Conservation (phyloP, 2,113 vertebrate species). For the Tichodroma muraria region DNA sequence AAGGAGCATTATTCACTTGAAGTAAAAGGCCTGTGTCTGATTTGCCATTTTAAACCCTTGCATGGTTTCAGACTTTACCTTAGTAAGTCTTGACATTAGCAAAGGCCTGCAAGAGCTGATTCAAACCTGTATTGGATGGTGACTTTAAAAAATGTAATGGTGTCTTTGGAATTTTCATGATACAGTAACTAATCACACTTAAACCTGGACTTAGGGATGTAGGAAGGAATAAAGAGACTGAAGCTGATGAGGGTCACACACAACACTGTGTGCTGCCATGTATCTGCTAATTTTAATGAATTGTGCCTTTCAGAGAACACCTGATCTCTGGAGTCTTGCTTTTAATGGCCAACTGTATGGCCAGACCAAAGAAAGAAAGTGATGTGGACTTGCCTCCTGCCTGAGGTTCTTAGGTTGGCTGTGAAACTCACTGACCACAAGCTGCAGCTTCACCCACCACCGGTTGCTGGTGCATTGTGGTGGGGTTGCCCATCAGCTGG, state of each 20-base stretch:
- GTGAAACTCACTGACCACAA: fast-evolving
- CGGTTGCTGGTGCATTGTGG: fast-evolving
- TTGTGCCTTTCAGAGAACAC: background rate
- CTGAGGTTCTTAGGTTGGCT: background rate
- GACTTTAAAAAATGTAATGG: background rate
- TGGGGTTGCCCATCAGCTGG: background rate
- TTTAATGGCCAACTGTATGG: background rate
- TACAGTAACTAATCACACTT: background rate
- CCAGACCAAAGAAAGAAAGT: background rate
- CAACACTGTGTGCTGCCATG: background rate
- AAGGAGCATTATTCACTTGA: background rate
- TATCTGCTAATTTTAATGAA: background rate
- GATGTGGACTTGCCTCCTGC: background rate
- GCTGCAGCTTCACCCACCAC: fast-evolving
- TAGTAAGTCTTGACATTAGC: background rate
- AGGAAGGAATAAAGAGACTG: background rate
- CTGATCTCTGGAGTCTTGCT: background rate
- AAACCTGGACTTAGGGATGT: background rate
- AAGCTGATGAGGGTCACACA: background rate
- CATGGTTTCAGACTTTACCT: background rate
- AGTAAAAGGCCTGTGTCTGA: background rate
- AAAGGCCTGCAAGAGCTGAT: background rate
- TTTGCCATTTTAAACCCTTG: background rate
- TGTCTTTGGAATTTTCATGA: background rate
- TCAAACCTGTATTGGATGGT: background rate